Evolutionary conservation across 2,113 vertebrate species (phyloP).

Genomic region (Alces alces): DNA sequence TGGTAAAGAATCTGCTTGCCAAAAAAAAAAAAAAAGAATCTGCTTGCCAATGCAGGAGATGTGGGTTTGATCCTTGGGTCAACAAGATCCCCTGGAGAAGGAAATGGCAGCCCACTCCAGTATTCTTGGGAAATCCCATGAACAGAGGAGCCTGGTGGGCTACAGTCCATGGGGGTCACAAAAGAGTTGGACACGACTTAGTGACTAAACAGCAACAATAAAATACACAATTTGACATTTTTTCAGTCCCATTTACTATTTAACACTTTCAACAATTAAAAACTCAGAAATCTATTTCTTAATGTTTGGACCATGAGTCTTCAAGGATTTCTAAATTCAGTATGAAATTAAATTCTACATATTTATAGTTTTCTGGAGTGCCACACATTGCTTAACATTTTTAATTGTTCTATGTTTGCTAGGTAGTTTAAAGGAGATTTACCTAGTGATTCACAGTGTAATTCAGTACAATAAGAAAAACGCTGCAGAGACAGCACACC

Average conservation of each 20-base stretch:
- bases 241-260: neutral
- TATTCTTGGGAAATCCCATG: neutral
- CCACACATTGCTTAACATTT: neutral
- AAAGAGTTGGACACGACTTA: neutral
- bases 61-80: neutral
- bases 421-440: neutral
- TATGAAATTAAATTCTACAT: neutral
- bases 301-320: neutral
- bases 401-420: neutral
- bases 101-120: neutral
- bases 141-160: neutral
- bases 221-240: neutral
- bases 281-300: neutral
- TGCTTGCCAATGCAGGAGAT: neutral
- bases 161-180: neutral
- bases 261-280: neutral
- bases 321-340: neutral
- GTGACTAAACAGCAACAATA: neutral
- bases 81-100: neutral
- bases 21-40: neutral
- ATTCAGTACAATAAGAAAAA: neutral
- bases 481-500: neutral
- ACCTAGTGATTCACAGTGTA: neutral
- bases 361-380: neutral
- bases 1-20: neutral